Base-by-base conservation (phyloP, 2,888 invertebrate genomes). In the Drosophila anomelani region DNA sequence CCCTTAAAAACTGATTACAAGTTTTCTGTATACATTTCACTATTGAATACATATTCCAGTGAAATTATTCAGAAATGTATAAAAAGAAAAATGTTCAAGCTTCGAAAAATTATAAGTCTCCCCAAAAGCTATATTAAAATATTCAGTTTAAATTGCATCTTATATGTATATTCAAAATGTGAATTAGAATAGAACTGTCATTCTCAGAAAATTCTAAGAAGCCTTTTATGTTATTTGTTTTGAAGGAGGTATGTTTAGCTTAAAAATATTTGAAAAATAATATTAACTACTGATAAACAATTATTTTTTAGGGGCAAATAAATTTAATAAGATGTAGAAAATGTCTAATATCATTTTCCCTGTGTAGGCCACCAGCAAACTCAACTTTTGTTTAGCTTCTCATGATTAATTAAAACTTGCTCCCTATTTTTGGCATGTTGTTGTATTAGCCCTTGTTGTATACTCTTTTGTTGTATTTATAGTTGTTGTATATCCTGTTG, bases 371-470 rank as follows among this genome's bases (percentile, higher is more conserved):
- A 13, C 34, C 15, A 34, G 34, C 43, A 39, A 63, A 57, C 63
- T 46, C 32, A 43, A 49, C 56, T 73, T 73, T 74, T 60, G 60
- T 68, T 74, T 54, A 57, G 66, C 56, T 61, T 68, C 29, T 68
- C 73, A 61, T 72, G 72, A 71, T 73, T 73, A 73, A 73, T 73
- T 73, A 73, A 73, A 71, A 73, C 57, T 64, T 71, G 53, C 54
- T 49, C 17, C 43, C 49, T 56, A 64, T 56, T 64, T 64, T 49
- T 26, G 43, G 36, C n/a, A 29, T 32, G 47, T 55, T 34, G 29
- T 46, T 55, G 41, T 68, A 17, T 26, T 41, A 34, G 32, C 36
- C 26, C 54, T 38, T 38, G 38, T 38, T 53, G 53, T 38, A 20
- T 20, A 12, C 23, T 38, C 53, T 12, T 34, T 54, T 56, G 49